phyloP scores from a whole-genome alignment of 2,113 vertebrate species.

The Phodopus roborovskii region DNA sequence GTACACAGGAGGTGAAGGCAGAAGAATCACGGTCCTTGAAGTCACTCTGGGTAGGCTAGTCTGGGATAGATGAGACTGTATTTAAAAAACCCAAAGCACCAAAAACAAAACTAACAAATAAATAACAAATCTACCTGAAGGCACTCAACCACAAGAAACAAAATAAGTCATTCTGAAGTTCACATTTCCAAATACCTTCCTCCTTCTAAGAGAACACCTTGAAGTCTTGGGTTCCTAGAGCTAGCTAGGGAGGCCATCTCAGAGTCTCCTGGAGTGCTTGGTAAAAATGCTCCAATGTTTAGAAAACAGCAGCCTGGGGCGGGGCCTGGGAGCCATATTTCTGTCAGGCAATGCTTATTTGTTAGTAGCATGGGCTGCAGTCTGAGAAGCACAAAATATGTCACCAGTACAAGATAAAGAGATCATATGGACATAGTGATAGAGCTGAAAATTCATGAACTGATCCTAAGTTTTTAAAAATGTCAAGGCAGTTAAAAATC shows the following conservation, averaged over 20 bases:
- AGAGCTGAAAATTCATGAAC: background rate
- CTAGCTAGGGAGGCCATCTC: background rate
- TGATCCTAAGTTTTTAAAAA: conserved; percentile 30
- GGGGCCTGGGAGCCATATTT: background rate
- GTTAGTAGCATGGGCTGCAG: background rate
- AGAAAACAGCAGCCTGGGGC: background rate
- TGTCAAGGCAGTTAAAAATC: background rate
- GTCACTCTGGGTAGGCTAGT: background rate
- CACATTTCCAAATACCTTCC: background rate
- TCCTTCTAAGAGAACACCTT: background rate
- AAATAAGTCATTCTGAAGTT: background rate
- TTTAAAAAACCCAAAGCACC: background rate
- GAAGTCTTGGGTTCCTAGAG: background rate
- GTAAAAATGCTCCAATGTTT: background rate
- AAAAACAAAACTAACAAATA: background rate
- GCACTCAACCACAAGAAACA: background rate
- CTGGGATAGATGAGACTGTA: background rate
- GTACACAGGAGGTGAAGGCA: background rate
- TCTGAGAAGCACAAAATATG: conserved; percentile 20
- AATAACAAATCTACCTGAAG: background rate
- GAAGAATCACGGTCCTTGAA: background rate
- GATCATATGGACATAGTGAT: background rate
- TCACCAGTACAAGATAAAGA: background rate
- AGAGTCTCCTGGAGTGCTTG: background rate
- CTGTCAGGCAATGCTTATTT: background rate